Percentiles rank a stretch among this genome's conserved stretches.
phyloP scores from a whole-genome alignment of 2,888 invertebrate species.

The Eudasyphora cyanicolor region DNA sequence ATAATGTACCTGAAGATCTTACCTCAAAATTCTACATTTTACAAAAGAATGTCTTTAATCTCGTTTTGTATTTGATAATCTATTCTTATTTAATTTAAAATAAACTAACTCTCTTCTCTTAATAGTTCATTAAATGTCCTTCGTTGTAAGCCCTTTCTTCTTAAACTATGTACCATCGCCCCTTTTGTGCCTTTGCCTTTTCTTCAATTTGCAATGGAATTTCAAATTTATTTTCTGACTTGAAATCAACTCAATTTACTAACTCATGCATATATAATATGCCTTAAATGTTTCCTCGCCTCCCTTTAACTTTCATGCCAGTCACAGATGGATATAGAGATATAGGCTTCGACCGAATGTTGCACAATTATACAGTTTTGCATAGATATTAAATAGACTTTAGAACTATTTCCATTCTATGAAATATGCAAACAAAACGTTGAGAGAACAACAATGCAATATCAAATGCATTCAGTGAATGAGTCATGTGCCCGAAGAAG shows the following conservation, averaged over 20 bases:
- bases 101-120: slow-evolving; percentile 28
- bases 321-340: no score
- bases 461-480: slow-evolving; percentile 23
- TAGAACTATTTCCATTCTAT: slow-evolving; percentile 54
- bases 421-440: slow-evolving; percentile 24
- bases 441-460: slow-evolving; percentile 4
- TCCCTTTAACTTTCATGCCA: no score
- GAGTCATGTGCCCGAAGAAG: slow-evolving; percentile 33
- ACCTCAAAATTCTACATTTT: no score
- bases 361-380: slow-evolving; percentile 50
- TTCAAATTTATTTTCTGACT: slow-evolving; percentile 57
- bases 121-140: slow-evolving; percentile 36
- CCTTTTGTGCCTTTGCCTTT: background rate
- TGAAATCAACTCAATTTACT: slow-evolving; percentile 78
- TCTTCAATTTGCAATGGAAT: slow-evolving; percentile 49
- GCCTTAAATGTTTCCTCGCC: slow-evolving; percentile 64
- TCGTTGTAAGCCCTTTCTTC: no score
- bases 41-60: no score
- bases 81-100: background rate
- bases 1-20: no score
- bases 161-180: no score
- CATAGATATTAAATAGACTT: slow-evolving; percentile 55
- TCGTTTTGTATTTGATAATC: no score
- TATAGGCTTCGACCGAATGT: no score
- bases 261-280: slow-evolving; percentile 77